These are phyloP conservation scores for Elaphurus davidianus DNA, from an alignment of 2,113 vertebrate species.

Conservation along the genomic window DNA sequence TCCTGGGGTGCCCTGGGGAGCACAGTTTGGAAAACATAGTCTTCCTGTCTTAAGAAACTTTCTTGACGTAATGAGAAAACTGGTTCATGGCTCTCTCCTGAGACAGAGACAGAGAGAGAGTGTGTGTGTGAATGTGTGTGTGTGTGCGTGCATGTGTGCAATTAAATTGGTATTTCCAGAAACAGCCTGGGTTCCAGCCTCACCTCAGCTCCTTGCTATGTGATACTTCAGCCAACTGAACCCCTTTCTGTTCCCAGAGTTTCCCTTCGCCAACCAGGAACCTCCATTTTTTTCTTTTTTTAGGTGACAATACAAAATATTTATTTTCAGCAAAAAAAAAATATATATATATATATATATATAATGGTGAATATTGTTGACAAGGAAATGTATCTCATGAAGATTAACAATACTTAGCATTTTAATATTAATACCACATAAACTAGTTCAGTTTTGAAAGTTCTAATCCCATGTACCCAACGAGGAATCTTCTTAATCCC, in stretches of 20 bases:
- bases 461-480: neutral
- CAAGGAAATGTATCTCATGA: slow-evolving; percentile 32
- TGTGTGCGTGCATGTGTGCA: neutral
- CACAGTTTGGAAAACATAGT: neutral
- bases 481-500: neutral
- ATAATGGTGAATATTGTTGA: slow-evolving; percentile 23
- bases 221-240: neutral
- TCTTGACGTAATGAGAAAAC: neutral
- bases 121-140: neutral
- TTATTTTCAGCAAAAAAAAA: slow-evolving; percentile 46
- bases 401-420: neutral
- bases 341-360: neutral
- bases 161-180: neutral
- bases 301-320: neutral
- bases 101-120: neutral
- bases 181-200: neutral
- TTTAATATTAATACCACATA: slow-evolving; percentile 40
- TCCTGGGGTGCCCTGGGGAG: neutral
- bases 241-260: neutral
- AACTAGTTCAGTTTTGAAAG: slow-evolving; percentile 33
- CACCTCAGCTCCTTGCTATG: neutral
- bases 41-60: neutral
- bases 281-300: neutral
- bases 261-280: neutral
- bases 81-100: neutral